Conservation (phyloP, 2,113 vertebrate species). For the Mustelus asterias region DNA sequence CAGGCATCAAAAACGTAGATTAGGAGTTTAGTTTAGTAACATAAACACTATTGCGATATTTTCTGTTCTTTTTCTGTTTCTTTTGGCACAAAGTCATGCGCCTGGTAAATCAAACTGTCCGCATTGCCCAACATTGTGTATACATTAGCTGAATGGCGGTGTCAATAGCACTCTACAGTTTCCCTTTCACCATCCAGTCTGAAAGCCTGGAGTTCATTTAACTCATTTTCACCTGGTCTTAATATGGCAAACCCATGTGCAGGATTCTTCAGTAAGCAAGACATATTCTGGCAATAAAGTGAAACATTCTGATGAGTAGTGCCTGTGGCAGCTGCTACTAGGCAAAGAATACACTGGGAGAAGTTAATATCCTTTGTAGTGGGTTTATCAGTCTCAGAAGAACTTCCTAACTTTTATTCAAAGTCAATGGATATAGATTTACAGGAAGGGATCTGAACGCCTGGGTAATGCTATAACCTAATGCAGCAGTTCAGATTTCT, state of each 20-base stretch:
- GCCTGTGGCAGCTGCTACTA: neutral
- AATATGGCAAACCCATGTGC: neutral
- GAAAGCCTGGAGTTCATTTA: neutral
- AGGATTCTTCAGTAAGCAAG: conserved; percentile 7
- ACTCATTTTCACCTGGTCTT: neutral
- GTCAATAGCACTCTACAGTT: neutral
- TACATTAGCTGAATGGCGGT: neutral
- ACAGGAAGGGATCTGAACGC: neutral
- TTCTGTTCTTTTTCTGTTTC: neutral
- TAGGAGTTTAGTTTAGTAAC: neutral
- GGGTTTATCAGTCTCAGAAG: neutral
- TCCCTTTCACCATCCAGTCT: neutral
- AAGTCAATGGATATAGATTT: neutral
- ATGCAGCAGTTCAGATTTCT: neutral
- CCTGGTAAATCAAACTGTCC: neutral
- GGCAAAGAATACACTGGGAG: neutral
- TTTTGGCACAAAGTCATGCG: neutral
- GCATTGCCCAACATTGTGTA: neutral
- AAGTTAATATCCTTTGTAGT: neutral
- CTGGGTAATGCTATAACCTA: neutral
- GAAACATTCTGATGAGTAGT: neutral
- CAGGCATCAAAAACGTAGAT: neutral
- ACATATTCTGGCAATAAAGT: conserved; percentile 1
- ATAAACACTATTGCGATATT: neutral
- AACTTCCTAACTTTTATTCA: neutral